phyloP scores from a whole-genome alignment of 2,113 vertebrate genomes.

The Circaetus cinerascens region DNA sequence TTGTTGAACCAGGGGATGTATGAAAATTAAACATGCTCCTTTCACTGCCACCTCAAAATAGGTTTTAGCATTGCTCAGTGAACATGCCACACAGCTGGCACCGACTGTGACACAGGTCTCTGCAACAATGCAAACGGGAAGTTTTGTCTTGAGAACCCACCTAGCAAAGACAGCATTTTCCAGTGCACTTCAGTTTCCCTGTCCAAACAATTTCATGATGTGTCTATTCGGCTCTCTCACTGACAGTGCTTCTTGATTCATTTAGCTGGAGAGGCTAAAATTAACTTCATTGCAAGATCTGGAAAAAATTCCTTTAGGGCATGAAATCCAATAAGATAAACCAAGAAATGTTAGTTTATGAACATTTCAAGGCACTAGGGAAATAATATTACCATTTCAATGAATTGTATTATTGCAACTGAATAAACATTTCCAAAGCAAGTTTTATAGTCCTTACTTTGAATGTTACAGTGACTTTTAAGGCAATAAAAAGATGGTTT shows the following conservation, averaged over 20 bases:
- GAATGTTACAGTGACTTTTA: conserved; percentile 36
- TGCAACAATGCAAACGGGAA: background rate
- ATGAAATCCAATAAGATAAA: conserved; percentile 61
- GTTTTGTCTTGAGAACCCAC: background rate
- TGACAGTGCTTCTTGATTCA: conserved; percentile 17
- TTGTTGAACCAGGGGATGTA: background rate
- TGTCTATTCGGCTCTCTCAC: background rate
- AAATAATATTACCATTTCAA: conserved; percentile 36
- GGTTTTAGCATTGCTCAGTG: background rate
- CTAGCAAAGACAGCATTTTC: background rate
- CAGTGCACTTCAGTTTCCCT: conserved; percentile 16
- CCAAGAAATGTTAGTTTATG: conserved; percentile 36
- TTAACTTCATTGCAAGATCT: conserved; percentile 47
- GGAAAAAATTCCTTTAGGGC: conserved; percentile 46
- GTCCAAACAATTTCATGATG: conserved; percentile 8
- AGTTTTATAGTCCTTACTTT: conserved; percentile 20
- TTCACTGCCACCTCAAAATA: background rate
- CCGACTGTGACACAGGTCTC: background rate
- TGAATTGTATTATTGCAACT: conserved; percentile 42
- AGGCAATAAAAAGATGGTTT: conserved; percentile 26
- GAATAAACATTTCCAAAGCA: conserved; percentile 63
- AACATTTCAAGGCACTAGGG: conserved; percentile 18
- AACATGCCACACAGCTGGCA: background rate
- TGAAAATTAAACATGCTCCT: background rate
- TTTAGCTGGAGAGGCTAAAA: conserved; percentile 48